phyloP scores from a whole-genome alignment of 2,888 invertebrate species.

The Phyllotreta cruciferae region DNA sequence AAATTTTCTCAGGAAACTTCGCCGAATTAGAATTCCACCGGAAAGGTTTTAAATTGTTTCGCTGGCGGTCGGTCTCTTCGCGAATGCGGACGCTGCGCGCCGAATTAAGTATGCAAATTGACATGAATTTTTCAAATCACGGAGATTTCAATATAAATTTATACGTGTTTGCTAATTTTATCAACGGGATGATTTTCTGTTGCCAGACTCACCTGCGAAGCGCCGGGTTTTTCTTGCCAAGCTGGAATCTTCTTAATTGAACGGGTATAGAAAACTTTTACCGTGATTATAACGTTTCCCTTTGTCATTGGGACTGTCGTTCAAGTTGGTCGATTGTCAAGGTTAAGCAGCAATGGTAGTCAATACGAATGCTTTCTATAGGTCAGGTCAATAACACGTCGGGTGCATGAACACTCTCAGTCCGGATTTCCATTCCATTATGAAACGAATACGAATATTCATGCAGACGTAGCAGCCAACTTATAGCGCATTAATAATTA shows the following conservation, averaged over 20 bases:
- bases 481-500: neutral
- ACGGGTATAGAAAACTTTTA: neutral
- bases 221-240: too few species aligned
- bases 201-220: too few species aligned
- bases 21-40: conserved; percentile 16
- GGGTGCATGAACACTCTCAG: conserved; percentile 9
- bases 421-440: conserved; percentile 9
- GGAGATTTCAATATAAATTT: too few species aligned
- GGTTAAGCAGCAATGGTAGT: conserved; percentile 8
- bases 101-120: too few species aligned
- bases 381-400: conserved; percentile 24
- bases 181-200: too few species aligned
- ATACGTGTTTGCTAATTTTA: too few species aligned
- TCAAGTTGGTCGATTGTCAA: conserved; percentile 5
- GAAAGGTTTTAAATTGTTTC: conserved; percentile 14
- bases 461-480: conserved; percentile 4
- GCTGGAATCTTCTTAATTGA: too few species aligned
- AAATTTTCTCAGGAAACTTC: conserved; percentile 18
- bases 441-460: conserved; percentile 9
- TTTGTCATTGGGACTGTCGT: neutral
- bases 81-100: too few species aligned
- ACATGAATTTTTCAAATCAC: too few species aligned
- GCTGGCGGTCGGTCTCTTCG: neutral
- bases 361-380: conserved; percentile 16
- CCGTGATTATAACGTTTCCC: conserved; percentile 2